phyloP scores from a whole-genome alignment of 2,113 vertebrate genomes.

The Xyliphius kryptos region DNA sequence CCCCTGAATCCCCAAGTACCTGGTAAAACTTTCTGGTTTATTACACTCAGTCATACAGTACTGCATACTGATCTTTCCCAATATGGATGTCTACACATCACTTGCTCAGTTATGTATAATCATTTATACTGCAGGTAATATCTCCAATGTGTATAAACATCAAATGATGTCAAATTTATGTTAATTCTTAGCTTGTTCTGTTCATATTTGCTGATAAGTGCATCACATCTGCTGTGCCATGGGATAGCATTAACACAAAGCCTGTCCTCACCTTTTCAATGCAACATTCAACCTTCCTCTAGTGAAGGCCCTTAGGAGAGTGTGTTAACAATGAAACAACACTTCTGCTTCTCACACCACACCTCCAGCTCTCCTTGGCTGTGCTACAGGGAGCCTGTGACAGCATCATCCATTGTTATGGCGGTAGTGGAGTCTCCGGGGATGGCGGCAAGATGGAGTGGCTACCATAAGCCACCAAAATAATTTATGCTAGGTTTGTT shows the following conservation, averaged over 20 bases:
- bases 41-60: too few relatives aligned
- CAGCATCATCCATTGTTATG: slow-evolving; percentile 35
- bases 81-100: too few relatives aligned
- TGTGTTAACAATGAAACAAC: slow-evolving; percentile 27
- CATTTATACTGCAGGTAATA: too few relatives aligned
- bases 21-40: too few relatives aligned
- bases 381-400: slow-evolving; percentile 14
- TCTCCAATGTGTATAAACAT: not conserved
- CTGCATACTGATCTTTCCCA: too few relatives aligned
- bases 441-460: slow-evolving; percentile 27
- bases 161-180: too few relatives aligned
- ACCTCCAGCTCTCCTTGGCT: slow-evolving; percentile 23
- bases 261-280: slow-evolving; percentile 18
- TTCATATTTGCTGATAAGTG: too few relatives aligned
- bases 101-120: too few relatives aligned
- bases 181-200: too few relatives aligned
- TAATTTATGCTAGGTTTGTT: slow-evolving; percentile 33
- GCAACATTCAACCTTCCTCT: slow-evolving; percentile 9
- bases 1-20: too few relatives aligned
- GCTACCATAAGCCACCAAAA: slow-evolving; percentile 24
- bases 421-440: slow-evolving; percentile 26
- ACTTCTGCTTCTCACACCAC: slow-evolving; percentile 13
- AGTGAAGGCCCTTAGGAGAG: slow-evolving; percentile 13
- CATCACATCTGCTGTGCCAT: not conserved
- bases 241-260: slow-evolving; percentile 17